Conservation (phyloP, 2,113 vertebrate species). For the Amazona vittata region DNA sequence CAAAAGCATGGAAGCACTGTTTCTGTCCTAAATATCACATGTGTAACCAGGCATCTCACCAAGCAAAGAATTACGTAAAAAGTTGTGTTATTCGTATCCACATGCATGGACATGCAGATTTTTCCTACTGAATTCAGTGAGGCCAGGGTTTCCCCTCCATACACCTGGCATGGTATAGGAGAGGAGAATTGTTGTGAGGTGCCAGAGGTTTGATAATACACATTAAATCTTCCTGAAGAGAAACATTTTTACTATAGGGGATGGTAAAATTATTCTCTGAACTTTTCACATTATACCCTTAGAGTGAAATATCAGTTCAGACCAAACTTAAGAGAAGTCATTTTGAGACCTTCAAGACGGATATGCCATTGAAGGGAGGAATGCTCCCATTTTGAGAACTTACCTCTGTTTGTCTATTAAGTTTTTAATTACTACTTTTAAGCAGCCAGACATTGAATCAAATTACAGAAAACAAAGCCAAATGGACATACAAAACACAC, state of each 20-base stretch:
- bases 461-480: neutral
- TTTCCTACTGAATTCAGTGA: neutral
- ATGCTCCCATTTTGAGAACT: neutral
- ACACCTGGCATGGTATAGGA: neutral
- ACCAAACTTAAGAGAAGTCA: neutral
- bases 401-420: neutral
- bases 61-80: neutral
- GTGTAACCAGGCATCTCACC: neutral
- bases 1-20: neutral
- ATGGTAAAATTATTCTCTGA: neutral
- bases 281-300: neutral
- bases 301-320: neutral
- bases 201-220: neutral
- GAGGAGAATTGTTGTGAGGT: neutral
- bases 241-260: neutral
- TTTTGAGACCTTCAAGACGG: neutral
- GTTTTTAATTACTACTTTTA: neutral
- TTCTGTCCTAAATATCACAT: accelerated
- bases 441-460: neutral
- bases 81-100: neutral
- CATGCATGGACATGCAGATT: neutral
- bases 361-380: neutral
- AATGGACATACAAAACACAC: accelerated
- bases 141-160: neutral
- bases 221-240: neutral